phyloP scores from a whole-genome alignment of 2,113 vertebrate genomes.

The Indicator indicator region DNA sequence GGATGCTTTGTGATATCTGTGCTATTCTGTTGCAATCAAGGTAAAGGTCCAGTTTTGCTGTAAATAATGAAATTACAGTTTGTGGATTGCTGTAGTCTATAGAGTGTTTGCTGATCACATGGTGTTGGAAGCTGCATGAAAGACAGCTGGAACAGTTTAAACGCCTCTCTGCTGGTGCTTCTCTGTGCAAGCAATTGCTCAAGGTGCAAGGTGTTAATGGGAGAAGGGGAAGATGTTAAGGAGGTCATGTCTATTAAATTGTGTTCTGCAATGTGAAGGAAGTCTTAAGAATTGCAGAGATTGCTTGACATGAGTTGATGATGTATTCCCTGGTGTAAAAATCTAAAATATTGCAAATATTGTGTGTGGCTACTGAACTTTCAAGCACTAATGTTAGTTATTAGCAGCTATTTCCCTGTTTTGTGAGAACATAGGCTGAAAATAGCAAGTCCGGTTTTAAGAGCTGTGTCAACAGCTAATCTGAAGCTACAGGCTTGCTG shows the following conservation, averaged over 20 bases:
- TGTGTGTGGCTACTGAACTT: not conserved
- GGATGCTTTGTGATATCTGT: not conserved
- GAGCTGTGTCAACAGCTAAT: not conserved
- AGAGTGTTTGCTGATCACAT: not conserved
- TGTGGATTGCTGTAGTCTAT: not conserved
- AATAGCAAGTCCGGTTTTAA: not conserved
- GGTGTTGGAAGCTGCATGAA: not conserved
- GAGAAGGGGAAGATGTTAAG: not conserved
- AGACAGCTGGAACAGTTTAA: conserved; percentile 5
- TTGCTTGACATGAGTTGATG: not conserved
- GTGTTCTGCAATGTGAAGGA: not conserved
- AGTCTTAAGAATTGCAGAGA: not conserved
- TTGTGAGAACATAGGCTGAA: not conserved
- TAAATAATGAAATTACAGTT: conserved; percentile 1
- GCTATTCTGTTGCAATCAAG: not conserved
- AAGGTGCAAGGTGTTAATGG: not conserved
- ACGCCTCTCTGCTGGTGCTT: not conserved
- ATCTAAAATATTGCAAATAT: not conserved
- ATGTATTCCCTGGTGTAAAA: not conserved
- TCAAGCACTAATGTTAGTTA: not conserved
- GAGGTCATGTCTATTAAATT: not conserved
- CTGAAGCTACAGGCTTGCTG: not conserved
- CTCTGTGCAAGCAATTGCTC: not conserved
- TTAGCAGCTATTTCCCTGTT: not conserved
- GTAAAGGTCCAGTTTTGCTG: not conserved